These are phyloP conservation scores for Panopea generosa DNA, from an alignment of 2,888 invertebrate species.

Conservation along the genomic window DNA sequence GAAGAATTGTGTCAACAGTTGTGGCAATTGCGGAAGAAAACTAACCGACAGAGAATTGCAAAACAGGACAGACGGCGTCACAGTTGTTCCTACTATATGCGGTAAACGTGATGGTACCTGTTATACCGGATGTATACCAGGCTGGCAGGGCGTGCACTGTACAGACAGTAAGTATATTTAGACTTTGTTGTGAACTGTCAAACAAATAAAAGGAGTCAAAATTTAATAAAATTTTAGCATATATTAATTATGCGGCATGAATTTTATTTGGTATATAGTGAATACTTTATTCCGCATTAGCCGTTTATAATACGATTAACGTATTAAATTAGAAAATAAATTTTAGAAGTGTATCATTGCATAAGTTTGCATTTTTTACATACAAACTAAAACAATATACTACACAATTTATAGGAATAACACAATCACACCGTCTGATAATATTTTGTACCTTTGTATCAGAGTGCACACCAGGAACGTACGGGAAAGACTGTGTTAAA, in stretches of 20 bases:
- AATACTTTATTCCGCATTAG: too few relatives aligned
- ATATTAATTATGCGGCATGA: too few relatives aligned
- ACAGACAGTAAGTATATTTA: conserved; percentile 39
- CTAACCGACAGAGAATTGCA: neutral
- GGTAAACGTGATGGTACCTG: conserved; percentile 32
- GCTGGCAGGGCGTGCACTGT: conserved; percentile 43
- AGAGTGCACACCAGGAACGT: conserved; percentile 33
- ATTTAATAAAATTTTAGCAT: too few relatives aligned
- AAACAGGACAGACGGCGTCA: conserved; percentile 1
- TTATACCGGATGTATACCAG: conserved; percentile 36
- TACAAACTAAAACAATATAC: too few relatives aligned
- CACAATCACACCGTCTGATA: too few relatives aligned
- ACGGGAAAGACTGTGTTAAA: conserved; percentile 36
- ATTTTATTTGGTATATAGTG: too few relatives aligned
- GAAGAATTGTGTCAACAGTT: conserved; percentile 31
- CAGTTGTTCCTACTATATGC: conserved; percentile 13
- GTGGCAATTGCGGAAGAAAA: conserved; percentile 31
- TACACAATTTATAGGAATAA: too few relatives aligned
- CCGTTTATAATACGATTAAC: too few relatives aligned
- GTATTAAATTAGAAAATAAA: neutral
- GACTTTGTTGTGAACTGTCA: too few relatives aligned
- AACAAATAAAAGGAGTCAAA: too few relatives aligned
- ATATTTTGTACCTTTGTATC: too few relatives aligned
- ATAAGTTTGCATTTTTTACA: too few relatives aligned
- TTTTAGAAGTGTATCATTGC: neutral